Conservation (phyloP, 2,113 vertebrate genomes). For the Pelvicachromis taeniatus region DNA sequence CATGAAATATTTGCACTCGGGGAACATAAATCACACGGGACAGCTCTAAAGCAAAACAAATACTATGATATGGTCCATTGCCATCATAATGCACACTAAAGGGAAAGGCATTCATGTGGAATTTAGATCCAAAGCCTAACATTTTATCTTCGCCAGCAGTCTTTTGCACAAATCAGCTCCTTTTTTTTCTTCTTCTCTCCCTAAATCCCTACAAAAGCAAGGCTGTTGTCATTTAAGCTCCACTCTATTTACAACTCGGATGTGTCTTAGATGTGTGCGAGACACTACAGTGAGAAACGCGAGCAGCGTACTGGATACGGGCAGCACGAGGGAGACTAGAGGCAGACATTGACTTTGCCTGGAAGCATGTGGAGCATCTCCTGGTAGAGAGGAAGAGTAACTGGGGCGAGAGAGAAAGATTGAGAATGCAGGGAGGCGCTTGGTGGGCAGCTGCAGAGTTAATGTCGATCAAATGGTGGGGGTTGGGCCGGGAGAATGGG, state of each 20-base stretch:
- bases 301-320: slow-evolving; percentile 37
- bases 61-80: slow-evolving; percentile 74
- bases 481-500: slow-evolving; percentile 29
- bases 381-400: slow-evolving; percentile 45
- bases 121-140: slow-evolving; percentile 71
- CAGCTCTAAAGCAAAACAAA: slow-evolving; percentile 73
- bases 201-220: slow-evolving; percentile 61
- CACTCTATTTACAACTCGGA: slow-evolving; percentile 66
- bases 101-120: slow-evolving; percentile 70
- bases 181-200: slow-evolving; percentile 22
- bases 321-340: slow-evolving; percentile 38
- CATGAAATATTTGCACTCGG: slow-evolving; percentile 67
- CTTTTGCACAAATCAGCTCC: slow-evolving; percentile 63
- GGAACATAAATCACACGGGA: slow-evolving; percentile 68
- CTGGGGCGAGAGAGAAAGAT: slow-evolving; percentile 38
- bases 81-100: slow-evolving; percentile 73
- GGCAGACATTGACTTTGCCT: slow-evolving; percentile 52
- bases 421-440: slow-evolving; percentile 30
- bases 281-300: slow-evolving; percentile 48
- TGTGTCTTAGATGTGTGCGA: slow-evolving; percentile 47
- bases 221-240: slow-evolving; percentile 66
- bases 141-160: slow-evolving; percentile 72
- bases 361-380: slow-evolving; percentile 46
- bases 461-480: slow-evolving; percentile 47
- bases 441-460: slow-evolving; percentile 30